A percentile compares a stretch with the other conserved stretches of the same genome.
Evolutionary conservation across 2,113 vertebrate genomes (phyloP).

Genomic region (Salvator merianae): DNA sequence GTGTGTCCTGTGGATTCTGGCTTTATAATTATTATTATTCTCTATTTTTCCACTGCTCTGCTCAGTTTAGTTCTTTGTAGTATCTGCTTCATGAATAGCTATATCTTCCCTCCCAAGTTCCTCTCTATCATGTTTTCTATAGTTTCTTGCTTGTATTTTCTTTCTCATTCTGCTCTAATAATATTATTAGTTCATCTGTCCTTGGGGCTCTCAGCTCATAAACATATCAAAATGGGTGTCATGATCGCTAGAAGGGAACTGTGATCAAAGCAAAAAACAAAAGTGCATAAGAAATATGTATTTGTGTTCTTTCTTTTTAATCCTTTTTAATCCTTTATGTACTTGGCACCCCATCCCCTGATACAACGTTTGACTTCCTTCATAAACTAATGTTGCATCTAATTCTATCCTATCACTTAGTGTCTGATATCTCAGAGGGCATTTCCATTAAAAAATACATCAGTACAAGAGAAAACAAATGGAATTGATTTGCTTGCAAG

Average conservation of each 20-base stretch:
- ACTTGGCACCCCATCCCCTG: background rate
- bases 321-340: constrained; percentile 9
- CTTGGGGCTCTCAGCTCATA: constrained; percentile 15
- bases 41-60: constrained; percentile 2
- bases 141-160: background rate
- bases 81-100: constrained; percentile 13
- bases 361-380: background rate
- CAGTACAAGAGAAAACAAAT: constrained; percentile 42
- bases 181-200: constrained; percentile 29
- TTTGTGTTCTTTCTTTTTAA: constrained; percentile 22
- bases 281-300: background rate
- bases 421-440: background rate
- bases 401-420: constrained; percentile 15
- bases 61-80: background rate
- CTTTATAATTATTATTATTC: background rate
- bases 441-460: constrained; percentile 46
- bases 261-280: constrained; percentile 30
- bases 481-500: constrained; percentile 38
- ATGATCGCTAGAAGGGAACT: constrained; percentile 1
- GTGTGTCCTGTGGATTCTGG: background rate
- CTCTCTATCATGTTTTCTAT: background rate
- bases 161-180: background rate
- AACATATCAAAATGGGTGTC: constrained; percentile 28
- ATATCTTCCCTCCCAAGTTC: accelerated
- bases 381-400: constrained; percentile 29